Evolutionary conservation across 2,797 vertebrate genomes (phyloP).

Genomic region (Onychomys arenicola): DNA sequence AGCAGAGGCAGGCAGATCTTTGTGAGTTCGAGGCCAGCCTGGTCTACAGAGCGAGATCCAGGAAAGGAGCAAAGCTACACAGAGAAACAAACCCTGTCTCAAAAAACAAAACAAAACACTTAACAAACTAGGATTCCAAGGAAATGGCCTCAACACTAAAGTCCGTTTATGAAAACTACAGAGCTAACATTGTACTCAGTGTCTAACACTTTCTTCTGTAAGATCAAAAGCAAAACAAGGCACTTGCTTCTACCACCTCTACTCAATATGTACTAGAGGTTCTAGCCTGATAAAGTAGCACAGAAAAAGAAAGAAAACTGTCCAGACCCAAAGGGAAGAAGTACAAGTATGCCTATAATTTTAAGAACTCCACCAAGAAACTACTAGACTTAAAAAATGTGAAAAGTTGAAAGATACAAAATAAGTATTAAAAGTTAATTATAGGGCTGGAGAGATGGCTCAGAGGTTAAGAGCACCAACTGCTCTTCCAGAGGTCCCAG

Average conservation of each 20-base stretch:
- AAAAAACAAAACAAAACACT: background rate
- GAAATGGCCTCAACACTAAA: background rate
- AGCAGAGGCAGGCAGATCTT: too few relatives aligned
- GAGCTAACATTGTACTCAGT: background rate
- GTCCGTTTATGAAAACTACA: slow-evolving; percentile 26
- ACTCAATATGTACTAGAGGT: background rate
- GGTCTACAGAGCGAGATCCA: too few relatives aligned
- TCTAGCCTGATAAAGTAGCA: slow-evolving; percentile 28
- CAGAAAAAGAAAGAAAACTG: slow-evolving; percentile 60
- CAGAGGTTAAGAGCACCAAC: too few relatives aligned
- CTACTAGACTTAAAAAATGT: background rate
- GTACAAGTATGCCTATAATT: background rate
- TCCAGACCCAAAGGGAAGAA: slow-evolving; percentile 34
- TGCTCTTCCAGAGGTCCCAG: too few relatives aligned
- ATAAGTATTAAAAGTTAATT: slow-evolving; percentile 52
- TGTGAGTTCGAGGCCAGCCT: too few relatives aligned
- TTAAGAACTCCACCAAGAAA: background rate
- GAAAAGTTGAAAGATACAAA: background rate
- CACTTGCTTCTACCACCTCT: slow-evolving; percentile 17
- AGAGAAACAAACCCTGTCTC: too few relatives aligned
- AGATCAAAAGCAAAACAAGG: slow-evolving; percentile 26
- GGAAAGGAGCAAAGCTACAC: too few relatives aligned
- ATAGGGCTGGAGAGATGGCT: too few relatives aligned
- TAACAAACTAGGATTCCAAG: slow-evolving; percentile 7
- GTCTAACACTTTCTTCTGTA: background rate